Percentiles rank a stretch among this genome's conserved stretches.
Evolutionary conservation across 2,797 vertebrate species (phyloP).

Genomic region (Cercopithecus diana): DNA sequence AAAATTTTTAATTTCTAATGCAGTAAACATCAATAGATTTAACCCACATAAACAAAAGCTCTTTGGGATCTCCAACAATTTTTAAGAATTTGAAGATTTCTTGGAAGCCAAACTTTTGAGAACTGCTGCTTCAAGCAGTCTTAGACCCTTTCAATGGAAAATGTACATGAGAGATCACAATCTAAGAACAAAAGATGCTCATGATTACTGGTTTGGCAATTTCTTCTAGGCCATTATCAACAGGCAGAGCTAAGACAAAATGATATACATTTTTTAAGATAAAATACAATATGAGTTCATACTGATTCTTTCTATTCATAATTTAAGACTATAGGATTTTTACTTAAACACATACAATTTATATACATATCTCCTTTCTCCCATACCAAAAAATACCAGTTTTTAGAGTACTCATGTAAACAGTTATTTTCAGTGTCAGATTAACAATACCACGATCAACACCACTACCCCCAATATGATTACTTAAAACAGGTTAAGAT

Average conservation of each 20-base stretch:
- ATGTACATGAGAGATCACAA: neutral
- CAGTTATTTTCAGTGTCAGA: neutral
- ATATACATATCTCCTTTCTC: neutral
- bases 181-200: neutral
- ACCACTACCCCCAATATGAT: neutral
- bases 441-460: neutral
- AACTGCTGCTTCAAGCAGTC: neutral
- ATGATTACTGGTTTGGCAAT: neutral
- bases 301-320: neutral
- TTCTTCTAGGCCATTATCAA: neutral
- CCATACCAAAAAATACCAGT: neutral
- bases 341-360: neutral
- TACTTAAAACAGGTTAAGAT: neutral
- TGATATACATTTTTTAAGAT: neutral
- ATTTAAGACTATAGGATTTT: neutral
- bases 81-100: neutral
- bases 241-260: neutral
- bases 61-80: neutral
- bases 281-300: neutral
- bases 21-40: neutral
- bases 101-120: neutral
- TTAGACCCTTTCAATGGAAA: neutral
- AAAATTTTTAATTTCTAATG: conserved; percentile 29
- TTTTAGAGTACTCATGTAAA: neutral
- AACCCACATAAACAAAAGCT: neutral